Evolutionary conservation across 1,140 invertebrate genomes (phyloP), one percentile per base, ranked within the genome.

Genomic region (Zaprionus capensis): DNA sequence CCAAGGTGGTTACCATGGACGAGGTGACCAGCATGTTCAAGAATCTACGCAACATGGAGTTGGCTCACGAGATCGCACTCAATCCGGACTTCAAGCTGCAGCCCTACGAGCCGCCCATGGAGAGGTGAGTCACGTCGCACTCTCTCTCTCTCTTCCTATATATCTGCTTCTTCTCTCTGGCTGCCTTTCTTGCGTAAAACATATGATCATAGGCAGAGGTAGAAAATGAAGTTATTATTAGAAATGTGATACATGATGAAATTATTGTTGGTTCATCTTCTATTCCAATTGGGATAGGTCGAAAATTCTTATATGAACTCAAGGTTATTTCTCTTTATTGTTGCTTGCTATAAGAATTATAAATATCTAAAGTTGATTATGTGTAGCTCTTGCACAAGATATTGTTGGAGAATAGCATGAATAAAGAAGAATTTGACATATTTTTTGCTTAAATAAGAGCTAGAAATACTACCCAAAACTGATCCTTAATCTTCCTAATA

Each of bases 41-140:
- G 93, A 96, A 97, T 26, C 96, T 99, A 92, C 95, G 96, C 78
- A 98, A 99, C 86, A 99, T 99, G 98, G 96, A 96, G 22, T 93
- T 99, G 12, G 98, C 98, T 7, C 98, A 99, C 94, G 98, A 99
- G 93, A 99, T 99, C 78, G 98, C 97, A 7, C 95, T 99, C 28
- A 96, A 99, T 93, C 95, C 97, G 73, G 96, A 99, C 85, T 99
- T 99, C 88, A 96, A 97, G 83, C 91, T 99, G 57, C 95, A 98
- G 92, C 96, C 96, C 77, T 94, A 96, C 76, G 96, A 97, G 78
- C 95, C 96, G 12, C 95, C 96, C 78, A 95, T 95, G 85, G 96
- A 96, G 81, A 96, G 95, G 96, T 96, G 91, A 78, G 77, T 44
- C 22, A 53, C 15, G 2, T 6, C 12, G 24, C 31, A 0, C 9